Base-by-base conservation (phyloP, 2,888 invertebrate genomes). In the Lomographa bimaculata region DNA sequence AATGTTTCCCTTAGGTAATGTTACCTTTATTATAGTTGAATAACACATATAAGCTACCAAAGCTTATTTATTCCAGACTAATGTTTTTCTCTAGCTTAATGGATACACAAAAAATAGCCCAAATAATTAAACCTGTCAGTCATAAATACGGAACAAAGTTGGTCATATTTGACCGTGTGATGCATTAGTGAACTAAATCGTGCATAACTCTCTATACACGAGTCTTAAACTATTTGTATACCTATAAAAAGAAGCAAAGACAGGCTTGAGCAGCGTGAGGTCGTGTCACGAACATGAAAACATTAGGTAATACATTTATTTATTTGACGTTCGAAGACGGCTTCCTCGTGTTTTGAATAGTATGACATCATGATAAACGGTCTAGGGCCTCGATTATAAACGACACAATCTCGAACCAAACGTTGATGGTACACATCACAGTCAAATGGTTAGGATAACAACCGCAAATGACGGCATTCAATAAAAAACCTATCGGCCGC, bases 301-400 rank as follows among this genome's bases (percentile, higher is more conserved):
- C 33, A 34, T 54, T 48, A 53, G 45, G 23, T 72, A 71, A 71
- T 63, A 62, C 54, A 62, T 71, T 59, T 64, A 62, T 66, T 67
- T 63, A 58, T 38, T 57, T 61, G 63, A 73, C 64, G 64, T 68
- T 60, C 64, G 60, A 61, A 48, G 44, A 41, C 33, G 16, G 67
- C 78, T 80, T 77, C 78, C 79, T 77, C 60, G 43, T 71, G 45
- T 51, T 49, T 54, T 47, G 38, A 37, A 33, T 38, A 32, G 34
- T 39, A 67, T 75, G 71, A 72, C 63, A 62, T 73, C 69, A 74
- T 63, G 46, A 49, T 37, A 50, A 48, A 32, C 20, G 19, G 8
- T 25, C 5, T 19, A 7, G 8, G 7, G 4, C 1, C 5, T 10
- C 2, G 10, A 28, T 7, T 12, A 16, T 8, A n/a, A n/a, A n/a